Conservation (phyloP, 2,888 invertebrate genomes). For the Epinotia demarniana region DNA sequence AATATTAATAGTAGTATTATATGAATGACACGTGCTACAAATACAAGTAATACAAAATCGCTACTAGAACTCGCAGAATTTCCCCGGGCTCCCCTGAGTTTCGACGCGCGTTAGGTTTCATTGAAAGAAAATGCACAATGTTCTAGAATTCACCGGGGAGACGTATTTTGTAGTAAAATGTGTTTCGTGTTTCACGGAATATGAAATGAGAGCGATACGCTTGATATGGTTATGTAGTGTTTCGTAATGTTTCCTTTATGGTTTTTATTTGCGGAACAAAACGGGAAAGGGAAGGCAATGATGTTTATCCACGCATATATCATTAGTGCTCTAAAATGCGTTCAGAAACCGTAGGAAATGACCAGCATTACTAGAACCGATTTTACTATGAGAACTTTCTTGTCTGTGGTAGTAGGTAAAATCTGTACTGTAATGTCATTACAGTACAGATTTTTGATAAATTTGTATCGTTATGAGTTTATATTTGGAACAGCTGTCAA, state of each 20-base stretch:
- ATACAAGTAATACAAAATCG: slow-evolving; percentile 20
- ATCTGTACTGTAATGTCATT: too few species aligned
- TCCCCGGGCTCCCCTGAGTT: slow-evolving; percentile 49
- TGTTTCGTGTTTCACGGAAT: slow-evolving; percentile 46
- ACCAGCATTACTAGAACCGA: too few species aligned
- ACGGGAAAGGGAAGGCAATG: background rate
- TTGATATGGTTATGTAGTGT: slow-evolving; percentile 41
- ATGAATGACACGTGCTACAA: background rate
- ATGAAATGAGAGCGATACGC: slow-evolving; percentile 42
- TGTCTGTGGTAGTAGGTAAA: too few species aligned
- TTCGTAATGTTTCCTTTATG: slow-evolving; percentile 23
- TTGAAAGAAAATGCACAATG: slow-evolving; percentile 53
- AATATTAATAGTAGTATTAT: background rate
- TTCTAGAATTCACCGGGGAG: slow-evolving; percentile 52
- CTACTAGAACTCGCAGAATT: slow-evolving; percentile 47
- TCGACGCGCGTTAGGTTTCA: slow-evolving; percentile 50
- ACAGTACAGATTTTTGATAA: too few species aligned
- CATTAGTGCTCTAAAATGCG: too few species aligned
- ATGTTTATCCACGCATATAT: too few species aligned
- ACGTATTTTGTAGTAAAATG: slow-evolving; percentile 55
- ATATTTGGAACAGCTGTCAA: too few species aligned
- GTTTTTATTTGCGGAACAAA: slow-evolving; percentile 4
- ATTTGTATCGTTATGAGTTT: too few species aligned
- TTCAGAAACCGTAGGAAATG: too few species aligned
- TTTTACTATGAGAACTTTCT: too few species aligned